Evolutionary conservation across 2,797 vertebrate genomes (phyloP), one percentile per base, ranked within the genome.

Genomic region (Harpagifer antarcticus): DNA sequence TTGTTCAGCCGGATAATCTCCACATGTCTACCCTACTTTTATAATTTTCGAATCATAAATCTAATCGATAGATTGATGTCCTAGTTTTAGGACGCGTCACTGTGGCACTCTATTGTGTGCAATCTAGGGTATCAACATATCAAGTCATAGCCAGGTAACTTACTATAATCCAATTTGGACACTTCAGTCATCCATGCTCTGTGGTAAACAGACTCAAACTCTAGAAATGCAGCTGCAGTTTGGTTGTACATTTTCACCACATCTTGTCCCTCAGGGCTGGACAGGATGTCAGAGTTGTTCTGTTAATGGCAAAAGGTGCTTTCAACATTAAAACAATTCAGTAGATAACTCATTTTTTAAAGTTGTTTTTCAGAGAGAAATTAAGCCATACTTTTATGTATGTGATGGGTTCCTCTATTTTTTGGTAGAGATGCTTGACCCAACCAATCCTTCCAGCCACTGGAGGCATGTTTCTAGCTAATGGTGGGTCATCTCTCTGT

Each of bases 381-480:
- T 58, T 37, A 45, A 54, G 58, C 20, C 93, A 94, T 92, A 96
- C 96, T 67, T 95, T 83, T 52, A 97, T 94, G 88, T 93, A 95
- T 57, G 20, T 84, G 52, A 97, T 96, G 57, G 96, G 96, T 55
- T 95, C 95, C 54, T 94, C 92, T 87, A 97, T 91, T 74, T 93
- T 94, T 60, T 87, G 93, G 85, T 94, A 96, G 4, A 97, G 94
- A 71, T 96, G 92, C 66, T 95, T 94, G 76, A 83, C 95, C 96
- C 96, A 97, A 7, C 90, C 19, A 74, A 97, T 96, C 82, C 88
- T 95, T 76, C 96, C 96, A 73, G 95, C 91, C 68, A 95, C 64
- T 5, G 95, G 95, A 57, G 95, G 93, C 94, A 96, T 95, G 81
- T 96, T 94, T 77, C 93, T 91, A 74, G 87, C 89, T 60, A 96